Evolutionary conservation across 1,140 invertebrate genomes (phyloP).

Genomic region (Bombus picipes): DNA sequence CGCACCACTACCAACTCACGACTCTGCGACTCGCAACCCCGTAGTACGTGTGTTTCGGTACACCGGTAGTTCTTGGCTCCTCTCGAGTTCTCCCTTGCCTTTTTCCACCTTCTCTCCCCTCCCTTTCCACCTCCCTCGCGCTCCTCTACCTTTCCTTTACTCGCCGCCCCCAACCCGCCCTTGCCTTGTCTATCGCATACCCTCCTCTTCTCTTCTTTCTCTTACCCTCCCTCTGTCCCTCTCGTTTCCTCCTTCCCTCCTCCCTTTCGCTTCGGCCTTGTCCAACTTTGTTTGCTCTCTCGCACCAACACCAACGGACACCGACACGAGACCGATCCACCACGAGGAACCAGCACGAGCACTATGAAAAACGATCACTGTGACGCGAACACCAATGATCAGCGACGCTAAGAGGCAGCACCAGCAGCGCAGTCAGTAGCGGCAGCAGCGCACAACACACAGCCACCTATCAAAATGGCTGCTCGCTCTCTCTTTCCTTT

Average conservation of each 20-base stretch:
- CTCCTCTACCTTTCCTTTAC: background rate
- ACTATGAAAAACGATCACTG: constrained; percentile 49
- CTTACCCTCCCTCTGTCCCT: background rate
- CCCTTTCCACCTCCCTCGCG: too few relatives aligned
- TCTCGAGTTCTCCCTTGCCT: constrained; percentile 14
- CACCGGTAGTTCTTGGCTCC: constrained; percentile 15
- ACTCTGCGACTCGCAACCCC: constrained; percentile 5
- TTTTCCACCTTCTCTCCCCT: background rate
- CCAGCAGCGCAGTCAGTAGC: constrained; percentile 56
- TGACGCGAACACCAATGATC: constrained; percentile 54
- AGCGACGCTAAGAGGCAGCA: constrained; percentile 49
- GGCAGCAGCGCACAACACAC: constrained; percentile 66
- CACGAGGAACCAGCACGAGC: constrained; percentile 46
- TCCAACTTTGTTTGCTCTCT: background rate
- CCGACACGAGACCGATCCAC: constrained; percentile 45
- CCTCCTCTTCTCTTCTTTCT: constrained; percentile 56
- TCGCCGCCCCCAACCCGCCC: background rate
- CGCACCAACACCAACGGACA: constrained; percentile 20
- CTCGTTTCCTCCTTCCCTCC: background rate
- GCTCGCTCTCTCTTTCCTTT: constrained; percentile 63
- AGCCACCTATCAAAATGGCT: constrained; percentile 74
- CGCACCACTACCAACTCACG: background rate
- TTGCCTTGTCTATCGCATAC: constrained; percentile 3
- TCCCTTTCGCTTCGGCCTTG: background rate
- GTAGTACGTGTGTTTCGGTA: constrained; percentile 5